phyloP scores from a whole-genome alignment of 2,888 invertebrate genomes.

The Hetaerina titia region DNA sequence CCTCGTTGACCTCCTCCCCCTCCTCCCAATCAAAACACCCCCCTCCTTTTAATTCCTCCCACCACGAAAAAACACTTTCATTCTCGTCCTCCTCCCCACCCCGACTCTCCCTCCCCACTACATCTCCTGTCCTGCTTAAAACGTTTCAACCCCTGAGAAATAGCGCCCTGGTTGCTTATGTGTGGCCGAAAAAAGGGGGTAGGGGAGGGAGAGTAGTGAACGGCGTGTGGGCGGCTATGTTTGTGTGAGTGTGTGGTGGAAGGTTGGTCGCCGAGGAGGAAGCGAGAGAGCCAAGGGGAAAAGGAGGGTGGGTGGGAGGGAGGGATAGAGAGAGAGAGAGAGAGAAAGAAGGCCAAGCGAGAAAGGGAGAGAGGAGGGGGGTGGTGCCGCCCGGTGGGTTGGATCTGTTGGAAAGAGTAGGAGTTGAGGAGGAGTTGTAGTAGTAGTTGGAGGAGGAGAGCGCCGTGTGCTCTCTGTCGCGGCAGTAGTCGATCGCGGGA shows the following conservation, averaged over 20 bases:
- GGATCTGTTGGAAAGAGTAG: background rate
- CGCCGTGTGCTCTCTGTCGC: background rate
- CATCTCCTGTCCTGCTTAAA: background rate
- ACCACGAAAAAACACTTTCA: no score
- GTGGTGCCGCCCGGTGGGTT: constrained; percentile 9
- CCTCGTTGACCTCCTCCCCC: no score
- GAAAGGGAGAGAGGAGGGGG: background rate
- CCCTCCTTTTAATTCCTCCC: no score
- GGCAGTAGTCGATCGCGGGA: constrained; percentile 66
- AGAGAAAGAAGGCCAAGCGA: background rate
- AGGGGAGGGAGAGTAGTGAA: background rate
- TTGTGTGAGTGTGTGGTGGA: background rate
- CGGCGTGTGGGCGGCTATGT: background rate
- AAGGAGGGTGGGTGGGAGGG: background rate
- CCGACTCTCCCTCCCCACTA: no score
- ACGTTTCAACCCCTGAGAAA: background rate
- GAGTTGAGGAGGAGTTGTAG: background rate
- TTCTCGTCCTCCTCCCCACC: no score
- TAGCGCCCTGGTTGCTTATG: background rate
- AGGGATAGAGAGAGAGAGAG: background rate
- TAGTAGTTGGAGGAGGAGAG: background rate
- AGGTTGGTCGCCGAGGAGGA: background rate
- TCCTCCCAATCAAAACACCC: no score
- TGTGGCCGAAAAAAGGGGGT: background rate
- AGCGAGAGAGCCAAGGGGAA: no score